Conservation (phyloP, 2,113 vertebrate species). For the Grus americana region DNA sequence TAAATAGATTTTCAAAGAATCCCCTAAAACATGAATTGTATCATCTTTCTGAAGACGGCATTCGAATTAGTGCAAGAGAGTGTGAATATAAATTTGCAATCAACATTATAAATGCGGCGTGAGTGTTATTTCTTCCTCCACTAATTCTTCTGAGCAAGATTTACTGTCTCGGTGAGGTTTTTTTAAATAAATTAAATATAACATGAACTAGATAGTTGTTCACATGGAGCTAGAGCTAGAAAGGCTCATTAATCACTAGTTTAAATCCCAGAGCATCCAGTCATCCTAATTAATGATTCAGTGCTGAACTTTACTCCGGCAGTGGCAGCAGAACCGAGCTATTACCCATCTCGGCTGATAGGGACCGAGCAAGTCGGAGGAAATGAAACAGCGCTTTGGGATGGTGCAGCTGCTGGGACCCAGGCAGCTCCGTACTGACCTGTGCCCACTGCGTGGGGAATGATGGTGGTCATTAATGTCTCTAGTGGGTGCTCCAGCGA, state of each 20-base stretch:
- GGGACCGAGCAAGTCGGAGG: rapidly evolving
- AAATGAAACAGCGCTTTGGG: not conserved
- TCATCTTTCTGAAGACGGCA: not conserved
- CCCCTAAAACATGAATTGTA: not conserved
- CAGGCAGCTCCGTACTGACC: rapidly evolving
- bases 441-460: rapidly evolving
- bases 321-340: not conserved
- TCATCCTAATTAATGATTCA: conserved; percentile 67
- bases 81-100: conserved; percentile 9
- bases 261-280: conserved; percentile 65
- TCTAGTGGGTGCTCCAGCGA: not conserved
- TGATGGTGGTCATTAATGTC: rapidly evolving
- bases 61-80: conserved; percentile 28
- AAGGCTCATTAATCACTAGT: conserved; percentile 71
- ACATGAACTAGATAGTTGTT: conserved; percentile 54
- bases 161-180: not conserved
- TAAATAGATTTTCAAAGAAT: not conserved
- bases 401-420: not conserved
- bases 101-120: conserved; percentile 24
- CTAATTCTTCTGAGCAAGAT: conserved; percentile 58
- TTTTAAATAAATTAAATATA: conserved; percentile 65
- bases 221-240: conserved; percentile 34
- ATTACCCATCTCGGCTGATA: not conserved
- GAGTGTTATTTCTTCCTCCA: conserved; percentile 50
- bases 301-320: conserved; percentile 33